A percentile compares a stretch with the other conserved stretches of the same genome.
Conservation (phyloP, 2,113 vertebrate genomes). For the Aptenodytes patagonicus region DNA sequence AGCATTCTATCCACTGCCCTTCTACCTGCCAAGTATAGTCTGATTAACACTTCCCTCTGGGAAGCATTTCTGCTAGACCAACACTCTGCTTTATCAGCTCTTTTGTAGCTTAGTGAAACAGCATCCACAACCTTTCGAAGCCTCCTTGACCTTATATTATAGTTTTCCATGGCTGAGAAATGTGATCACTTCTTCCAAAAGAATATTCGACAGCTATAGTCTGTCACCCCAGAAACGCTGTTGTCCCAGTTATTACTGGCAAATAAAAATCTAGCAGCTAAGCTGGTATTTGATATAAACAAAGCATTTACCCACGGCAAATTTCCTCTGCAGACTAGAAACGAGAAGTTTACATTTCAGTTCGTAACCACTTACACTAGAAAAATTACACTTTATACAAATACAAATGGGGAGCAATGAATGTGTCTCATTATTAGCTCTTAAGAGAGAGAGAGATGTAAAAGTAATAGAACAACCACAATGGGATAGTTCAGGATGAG, state of each 20-base stretch:
- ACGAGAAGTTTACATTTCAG: not conserved
- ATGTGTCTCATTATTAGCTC: not conserved
- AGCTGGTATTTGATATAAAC: not conserved
- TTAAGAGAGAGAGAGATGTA: not conserved
- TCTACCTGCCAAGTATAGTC: slow-evolving; percentile 22
- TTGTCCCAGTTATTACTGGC: not conserved
- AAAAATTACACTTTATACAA: not conserved
- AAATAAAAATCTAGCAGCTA: not conserved
- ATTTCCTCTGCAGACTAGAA: not conserved
- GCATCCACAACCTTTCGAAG: not conserved
- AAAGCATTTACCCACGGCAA: not conserved
- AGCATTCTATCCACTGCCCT: not conserved
- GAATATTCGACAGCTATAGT: not conserved
- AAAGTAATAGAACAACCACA: not conserved
- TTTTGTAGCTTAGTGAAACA: slow-evolving; percentile 30
- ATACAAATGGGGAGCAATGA: not conserved
- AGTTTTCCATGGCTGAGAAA: not conserved
- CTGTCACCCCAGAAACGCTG: not conserved
- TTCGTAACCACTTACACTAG: not conserved
- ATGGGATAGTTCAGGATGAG: not conserved
- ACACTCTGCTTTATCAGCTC: slow-evolving; percentile 51
- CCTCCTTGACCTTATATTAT: not conserved
- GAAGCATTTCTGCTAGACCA: slow-evolving; percentile 36
- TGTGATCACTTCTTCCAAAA: slow-evolving; percentile 13
- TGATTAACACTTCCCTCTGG: slow-evolving; percentile 54